These are phyloP conservation scores for Uria lomvia DNA, from an alignment of 2,113 vertebrate genomes.

Conservation along the genomic window DNA sequence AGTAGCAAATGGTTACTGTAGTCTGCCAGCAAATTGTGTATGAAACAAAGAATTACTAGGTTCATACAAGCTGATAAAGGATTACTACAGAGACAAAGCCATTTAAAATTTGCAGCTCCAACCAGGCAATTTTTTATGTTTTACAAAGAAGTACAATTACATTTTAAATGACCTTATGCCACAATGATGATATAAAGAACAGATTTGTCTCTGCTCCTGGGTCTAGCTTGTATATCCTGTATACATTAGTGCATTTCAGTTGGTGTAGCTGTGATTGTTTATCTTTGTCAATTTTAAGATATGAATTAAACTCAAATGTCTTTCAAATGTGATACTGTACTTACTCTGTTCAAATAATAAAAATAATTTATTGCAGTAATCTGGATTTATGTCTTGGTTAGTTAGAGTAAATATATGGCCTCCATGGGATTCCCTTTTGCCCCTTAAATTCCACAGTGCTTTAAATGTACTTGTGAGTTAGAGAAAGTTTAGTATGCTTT, in stretches of 20 bases:
- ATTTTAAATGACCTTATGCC: conserved; percentile 65
- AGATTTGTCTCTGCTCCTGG: conserved; percentile 59
- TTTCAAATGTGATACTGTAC: conserved; percentile 67
- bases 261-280: conserved; percentile 33
- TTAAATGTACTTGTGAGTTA: conserved; percentile 30
- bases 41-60: conserved; percentile 65
- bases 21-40: conserved; percentile 33
- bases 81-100: conserved; percentile 39
- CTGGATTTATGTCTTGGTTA: conserved; percentile 86
- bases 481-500: conserved; percentile 31
- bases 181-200: conserved; percentile 65
- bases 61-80: conserved; percentile 43
- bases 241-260: conserved; percentile 56
- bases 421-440: conserved; percentile 78
- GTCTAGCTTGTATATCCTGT: conserved; percentile 48
- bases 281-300: conserved; percentile 60
- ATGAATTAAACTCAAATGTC: conserved; percentile 67
- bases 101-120: conserved; percentile 59
- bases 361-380: conserved; percentile 84
- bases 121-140: conserved; percentile 56
- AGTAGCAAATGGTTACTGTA: conserved; percentile 55
- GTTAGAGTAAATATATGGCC: conserved; percentile 81
- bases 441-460: conserved; percentile 60
- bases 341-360: conserved; percentile 73
- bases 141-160: conserved; percentile 58